phyloP scores from a whole-genome alignment of 53 echinoderm and acorn worm species.

The Luidia sarsii region DNA sequence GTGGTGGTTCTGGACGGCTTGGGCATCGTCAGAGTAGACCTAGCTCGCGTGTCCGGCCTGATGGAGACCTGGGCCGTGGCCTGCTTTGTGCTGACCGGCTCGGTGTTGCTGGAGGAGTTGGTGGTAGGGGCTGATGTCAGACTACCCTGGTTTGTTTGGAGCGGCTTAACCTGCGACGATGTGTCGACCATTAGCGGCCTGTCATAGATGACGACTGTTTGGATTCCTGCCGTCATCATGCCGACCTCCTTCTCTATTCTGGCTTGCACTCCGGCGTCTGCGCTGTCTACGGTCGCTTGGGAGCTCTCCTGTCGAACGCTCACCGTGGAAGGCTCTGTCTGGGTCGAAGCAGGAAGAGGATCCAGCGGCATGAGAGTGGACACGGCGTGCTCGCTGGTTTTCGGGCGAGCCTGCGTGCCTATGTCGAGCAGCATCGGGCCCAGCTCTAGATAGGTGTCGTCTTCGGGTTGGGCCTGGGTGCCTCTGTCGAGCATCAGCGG shows the following conservation, averaged over 20 bases:
- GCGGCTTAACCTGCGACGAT: slow-evolving; percentile 34
- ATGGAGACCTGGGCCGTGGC: slow-evolving; percentile 43
- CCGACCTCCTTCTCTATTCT: slow-evolving; percentile 33
- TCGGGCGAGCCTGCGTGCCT: slow-evolving; percentile 47
- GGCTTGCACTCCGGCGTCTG: slow-evolving; percentile 28
- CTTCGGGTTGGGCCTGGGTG: slow-evolving; percentile 30
- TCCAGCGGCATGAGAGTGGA: slow-evolving; percentile 25
- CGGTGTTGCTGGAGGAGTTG: slow-evolving; percentile 28
- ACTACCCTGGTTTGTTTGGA: slow-evolving; percentile 26
- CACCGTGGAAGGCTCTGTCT: slow-evolving; percentile 21
- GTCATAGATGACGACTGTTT: slow-evolving; percentile 22
- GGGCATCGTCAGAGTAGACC: slow-evolving; percentile 15
- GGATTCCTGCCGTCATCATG: slow-evolving; percentile 38
- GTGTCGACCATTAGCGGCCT: slow-evolving; percentile 35
- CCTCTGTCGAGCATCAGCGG: slow-evolving; percentile 40
- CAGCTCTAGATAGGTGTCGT: slow-evolving; percentile 9
- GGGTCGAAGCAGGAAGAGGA: slow-evolving; percentile 54
- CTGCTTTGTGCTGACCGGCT: slow-evolving; percentile 16
- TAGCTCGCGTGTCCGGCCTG: slow-evolving; percentile 17
- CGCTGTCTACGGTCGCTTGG: slow-evolving; percentile 32
- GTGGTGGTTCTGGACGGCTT: slow-evolving; percentile 12
- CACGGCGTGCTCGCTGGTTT: slow-evolving; percentile 35
- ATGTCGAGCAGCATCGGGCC: slow-evolving; percentile 41
- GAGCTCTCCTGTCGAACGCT: slow-evolving; percentile 37
- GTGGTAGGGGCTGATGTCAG: background rate